Base-by-base conservation (phyloP, 2,888 invertebrate genomes). In the Micoletzkya japonica region DNA sequence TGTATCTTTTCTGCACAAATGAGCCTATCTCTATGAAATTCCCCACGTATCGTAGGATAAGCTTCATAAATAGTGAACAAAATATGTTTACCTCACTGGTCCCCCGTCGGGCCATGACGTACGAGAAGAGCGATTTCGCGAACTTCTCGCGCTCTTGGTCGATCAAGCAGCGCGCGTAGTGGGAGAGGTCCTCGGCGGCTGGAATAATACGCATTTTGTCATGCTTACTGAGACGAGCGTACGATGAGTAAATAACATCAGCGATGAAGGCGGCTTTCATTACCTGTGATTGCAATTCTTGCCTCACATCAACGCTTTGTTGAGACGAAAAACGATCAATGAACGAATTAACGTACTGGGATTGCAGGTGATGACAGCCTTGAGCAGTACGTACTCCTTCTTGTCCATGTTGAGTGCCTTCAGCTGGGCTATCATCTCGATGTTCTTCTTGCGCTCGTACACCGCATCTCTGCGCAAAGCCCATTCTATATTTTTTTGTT, bases 391-490 rank as follows among this genome's bases (percentile, higher is more conserved):
- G 50, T 63, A 63, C 24, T 63, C 63, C 10, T 50, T 50, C 50
- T 63, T 63, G 50, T 63, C 63, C 24, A 63, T 28, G n/a, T 63
- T 36, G 32, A 63, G 63, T n/a, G n/a, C n/a, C n/a, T n/a, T n/a
- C n/a, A n/a, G n/a, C n/a, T n/a, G n/a, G n/a, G n/a, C n/a, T n/a
- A 63, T 10, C 4, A 63, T 30, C 17, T 63, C 24, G 26, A 63
- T 63, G 4, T 36, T 32, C 2, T 34, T 26, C 10, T 50, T n/a
- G n/a, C n/a, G n/a, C n/a, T n/a, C n/a, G n/a, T n/a, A n/a, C n/a
- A n/a, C n/a, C n/a, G n/a, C n/a, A n/a, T n/a, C n/a, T n/a, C n/a
- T n/a, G n/a, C n/a, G n/a, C n/a, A n/a, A n/a, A n/a, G n/a, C n/a
- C n/a, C n/a, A n/a, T n/a, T n/a, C n/a, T n/a, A n/a, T n/a, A n/a